These are phyloP conservation scores for Crenichthys baileyi DNA, from an alignment of 2,797 vertebrate species.

Conservation along the genomic window DNA sequence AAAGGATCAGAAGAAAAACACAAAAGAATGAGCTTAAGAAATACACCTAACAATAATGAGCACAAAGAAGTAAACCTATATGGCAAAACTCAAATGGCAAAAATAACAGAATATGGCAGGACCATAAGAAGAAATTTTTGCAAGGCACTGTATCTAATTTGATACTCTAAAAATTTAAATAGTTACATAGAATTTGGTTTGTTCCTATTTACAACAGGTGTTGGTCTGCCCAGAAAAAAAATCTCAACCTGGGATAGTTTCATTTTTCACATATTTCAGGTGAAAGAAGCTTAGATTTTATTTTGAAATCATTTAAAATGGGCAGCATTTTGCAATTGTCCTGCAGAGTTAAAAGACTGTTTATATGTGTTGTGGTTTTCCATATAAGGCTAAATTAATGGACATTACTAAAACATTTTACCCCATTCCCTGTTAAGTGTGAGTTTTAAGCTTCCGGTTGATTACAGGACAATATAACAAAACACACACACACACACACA, in stretches of 20 bases:
- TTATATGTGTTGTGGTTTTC: not conserved
- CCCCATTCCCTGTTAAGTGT: conserved; percentile 17
- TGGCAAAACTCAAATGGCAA: too few relatives aligned
- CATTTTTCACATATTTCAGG: not conserved
- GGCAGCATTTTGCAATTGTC: not conserved
- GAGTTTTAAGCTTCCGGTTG: conserved; percentile 3
- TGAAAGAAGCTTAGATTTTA: not conserved
- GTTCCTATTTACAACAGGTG: not conserved
- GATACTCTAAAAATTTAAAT: too few relatives aligned
- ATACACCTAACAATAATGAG: too few relatives aligned
- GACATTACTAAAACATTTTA: conserved; percentile 12
- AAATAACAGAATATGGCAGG: too few relatives aligned
- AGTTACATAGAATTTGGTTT: not conserved
- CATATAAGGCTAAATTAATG: conserved; percentile 34
- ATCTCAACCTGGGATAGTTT: not conserved
- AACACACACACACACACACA: conserved; percentile 28
- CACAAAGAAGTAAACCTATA: too few relatives aligned
- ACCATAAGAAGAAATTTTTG: too few relatives aligned
- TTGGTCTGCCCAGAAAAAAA: not conserved
- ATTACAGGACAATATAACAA: conserved; percentile 59
- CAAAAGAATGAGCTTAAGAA: too few relatives aligned
- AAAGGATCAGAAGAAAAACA: too few relatives aligned
- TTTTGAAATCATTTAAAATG: not conserved
- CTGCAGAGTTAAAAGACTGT: not conserved
- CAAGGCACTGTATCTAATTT: too few relatives aligned